Base-by-base conservation (phyloP, 1,140 invertebrate species). In the Latrodectus geometricus region DNA sequence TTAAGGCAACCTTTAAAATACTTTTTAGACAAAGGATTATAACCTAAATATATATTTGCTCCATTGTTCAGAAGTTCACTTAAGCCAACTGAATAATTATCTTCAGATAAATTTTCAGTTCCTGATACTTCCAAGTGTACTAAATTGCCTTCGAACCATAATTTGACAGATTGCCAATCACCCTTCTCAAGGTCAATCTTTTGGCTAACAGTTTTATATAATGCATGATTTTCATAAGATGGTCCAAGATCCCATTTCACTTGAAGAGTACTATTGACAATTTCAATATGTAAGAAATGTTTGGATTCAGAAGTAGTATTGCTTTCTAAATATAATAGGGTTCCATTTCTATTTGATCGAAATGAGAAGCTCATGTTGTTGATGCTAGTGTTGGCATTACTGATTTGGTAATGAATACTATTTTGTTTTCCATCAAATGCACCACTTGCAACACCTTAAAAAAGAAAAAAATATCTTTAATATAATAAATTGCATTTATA, bases 1-100 rank as follows among this genome's bases (percentile, higher is more conserved):
- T 95, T 94, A 82, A 99, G 91, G 90, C 98, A 99, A 4, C 98
- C 98, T 92, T 97, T 93, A 88, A 94, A 95, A 61, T 92, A 91
- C 12, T 56, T n/a, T 4, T 69, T 9, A 5, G 56, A n/a, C 23
- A 52, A 78, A 61, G 86, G 78, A 69, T 54, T 69, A 48, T 80
- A 80, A 14, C 84, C 82, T 14, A 86, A 12, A 61, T 81, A 88
- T 35, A 86, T 72, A 76, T 88, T 66, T 15, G 76, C 76, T 8
- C 75, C 74, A n/a, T 56, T n/a, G 70, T 86, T 88, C 52, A 86
- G 66, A 21, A 88, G 23, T 48, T 87, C 77, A n/a, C 56, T 80
- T 12, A 87, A 20, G 8, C 76, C 77, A n/a, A 48, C 70, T 4
- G 56, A 66, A 23, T 87, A 87, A 35, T 52, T 79, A 35, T 87